Base-by-base conservation (phyloP, 2,113 vertebrate species). In the Odontophorus gujanensis region DNA sequence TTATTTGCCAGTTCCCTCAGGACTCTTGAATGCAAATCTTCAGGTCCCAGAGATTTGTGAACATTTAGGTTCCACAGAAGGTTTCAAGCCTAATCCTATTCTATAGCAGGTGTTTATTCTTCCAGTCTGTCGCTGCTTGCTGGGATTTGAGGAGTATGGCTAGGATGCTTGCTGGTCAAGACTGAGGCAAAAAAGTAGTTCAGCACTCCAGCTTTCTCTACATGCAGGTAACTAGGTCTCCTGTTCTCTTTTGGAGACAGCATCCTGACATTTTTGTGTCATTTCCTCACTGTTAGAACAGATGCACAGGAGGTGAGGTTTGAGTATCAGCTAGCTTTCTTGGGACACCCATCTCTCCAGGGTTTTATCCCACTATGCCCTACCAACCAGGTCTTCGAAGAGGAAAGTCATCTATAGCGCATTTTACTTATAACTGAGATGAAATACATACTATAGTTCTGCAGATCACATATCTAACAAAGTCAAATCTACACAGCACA, bases 401-500 rank as follows among this genome's bases (percentile, higher is more conserved):
- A 18, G 55, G 26, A 26, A 57, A 57, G 55, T 57, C 55, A 19
- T 32, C 48, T 72, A 4, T 5, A 38, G 28, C 22, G 40, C 15
- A 82, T 72, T 85, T 85, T 90, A 55, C n/a, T 63, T 50, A 81
- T 43, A 73, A 85, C 4, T 30, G 26, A 79, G n/a, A 53, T 20
- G 74, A 71, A 48, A 32, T n/a, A 68, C 7, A 12, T 9, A 36
- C 8, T 18, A 3, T 7, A 30, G 0, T 42, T 25, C 0, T 36
- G 8, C 34, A 65, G 4, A 79, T 30, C 11, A 75, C 61, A 4
- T 28, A 20, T 63, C 25, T 10, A 62, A 11, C 24, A 57, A 6
- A 45, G 5, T 24, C 68, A 81, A 45, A 69, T 11, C 12, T 55
- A 47, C 26, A 38, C 14, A 36, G 30, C 38, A 58, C 65, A 6